Conservation (phyloP, 2,113 vertebrate genomes). For the Kobus ellipsiprymnus region DNA sequence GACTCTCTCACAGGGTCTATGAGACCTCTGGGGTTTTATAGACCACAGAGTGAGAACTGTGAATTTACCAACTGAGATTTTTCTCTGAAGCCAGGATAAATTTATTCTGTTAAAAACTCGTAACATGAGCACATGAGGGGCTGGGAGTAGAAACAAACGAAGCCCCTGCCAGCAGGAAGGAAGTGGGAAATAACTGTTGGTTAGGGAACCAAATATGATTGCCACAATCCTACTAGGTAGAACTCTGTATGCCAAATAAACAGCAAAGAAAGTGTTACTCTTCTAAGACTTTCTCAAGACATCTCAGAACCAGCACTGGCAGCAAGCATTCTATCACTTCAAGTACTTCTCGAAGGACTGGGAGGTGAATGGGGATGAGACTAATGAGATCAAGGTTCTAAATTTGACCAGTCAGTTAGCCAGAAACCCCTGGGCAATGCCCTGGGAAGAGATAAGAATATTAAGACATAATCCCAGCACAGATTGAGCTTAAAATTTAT, state of each 20-base stretch:
- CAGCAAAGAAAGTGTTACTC: background rate
- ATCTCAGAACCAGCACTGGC: background rate
- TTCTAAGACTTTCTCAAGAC: background rate
- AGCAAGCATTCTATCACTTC: accelerated
- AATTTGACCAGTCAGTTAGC: background rate
- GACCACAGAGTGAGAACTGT: background rate
- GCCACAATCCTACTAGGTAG: background rate
- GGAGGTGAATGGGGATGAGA: background rate
- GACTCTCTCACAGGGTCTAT: background rate
- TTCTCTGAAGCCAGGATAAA: background rate
- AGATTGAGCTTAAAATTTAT: background rate
- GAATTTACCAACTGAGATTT: background rate
- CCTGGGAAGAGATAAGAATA: background rate
- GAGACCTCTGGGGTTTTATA: background rate
- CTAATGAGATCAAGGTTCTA: background rate
- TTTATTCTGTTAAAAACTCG: background rate
- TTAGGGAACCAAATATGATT: background rate
- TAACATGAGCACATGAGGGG: background rate
- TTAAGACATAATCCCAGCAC: background rate
- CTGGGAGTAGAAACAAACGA: background rate
- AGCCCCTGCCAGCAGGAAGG: background rate
- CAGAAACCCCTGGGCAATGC: background rate
- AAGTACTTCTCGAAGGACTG: background rate
- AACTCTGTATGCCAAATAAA: background rate
- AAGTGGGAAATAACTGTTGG: background rate